These are phyloP conservation scores for Octodon degus DNA, from an alignment of 2,113 vertebrate genomes.

Conservation along the genomic window DNA sequence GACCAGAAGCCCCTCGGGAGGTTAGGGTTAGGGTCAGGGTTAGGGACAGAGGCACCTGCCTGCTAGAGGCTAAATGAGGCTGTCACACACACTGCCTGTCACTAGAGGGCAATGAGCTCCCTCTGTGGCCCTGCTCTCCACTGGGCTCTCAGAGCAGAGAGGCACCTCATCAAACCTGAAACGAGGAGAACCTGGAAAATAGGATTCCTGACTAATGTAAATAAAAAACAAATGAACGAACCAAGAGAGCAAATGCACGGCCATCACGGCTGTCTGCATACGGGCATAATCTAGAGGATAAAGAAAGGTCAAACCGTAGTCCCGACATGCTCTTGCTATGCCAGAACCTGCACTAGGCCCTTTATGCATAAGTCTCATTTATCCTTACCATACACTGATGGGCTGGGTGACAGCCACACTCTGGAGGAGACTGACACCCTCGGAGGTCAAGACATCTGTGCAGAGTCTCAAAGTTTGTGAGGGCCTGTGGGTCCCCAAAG, in stretches of 20 bases:
- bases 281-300: not conserved
- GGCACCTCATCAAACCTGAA: not conserved
- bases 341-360: not conserved
- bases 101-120: not conserved
- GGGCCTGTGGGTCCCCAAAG: not conserved
- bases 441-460: not conserved
- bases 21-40: not conserved
- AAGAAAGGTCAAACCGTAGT: not conserved
- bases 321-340: not conserved
- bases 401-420: not conserved
- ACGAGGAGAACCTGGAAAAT: not conserved
- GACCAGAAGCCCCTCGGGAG: not conserved
- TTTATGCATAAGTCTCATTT: not conserved
- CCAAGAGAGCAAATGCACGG: not conserved
- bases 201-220: not conserved
- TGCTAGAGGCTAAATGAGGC: not conserved
- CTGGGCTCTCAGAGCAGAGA: not conserved
- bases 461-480: not conserved
- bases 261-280: not conserved
- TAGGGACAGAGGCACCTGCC: not conserved
- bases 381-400: not conserved
- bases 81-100: not conserved
- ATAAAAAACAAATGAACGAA: not conserved
- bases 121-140: not conserved
- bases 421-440: not conserved